phyloP scores from a whole-genome alignment of 2,888 invertebrate species.

The Zonitis immaculata region DNA sequence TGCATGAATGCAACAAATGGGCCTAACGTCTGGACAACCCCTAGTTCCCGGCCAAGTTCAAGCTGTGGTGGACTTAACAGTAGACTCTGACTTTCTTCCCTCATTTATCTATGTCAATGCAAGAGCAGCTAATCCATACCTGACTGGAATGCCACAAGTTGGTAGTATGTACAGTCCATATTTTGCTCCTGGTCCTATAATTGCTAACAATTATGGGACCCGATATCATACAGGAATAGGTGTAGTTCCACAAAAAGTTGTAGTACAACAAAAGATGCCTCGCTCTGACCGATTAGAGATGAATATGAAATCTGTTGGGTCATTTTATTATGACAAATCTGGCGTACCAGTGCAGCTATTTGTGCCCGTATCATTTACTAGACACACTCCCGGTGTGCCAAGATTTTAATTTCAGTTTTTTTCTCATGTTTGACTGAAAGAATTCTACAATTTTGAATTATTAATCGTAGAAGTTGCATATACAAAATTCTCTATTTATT shows the following conservation, averaged over 20 bases:
- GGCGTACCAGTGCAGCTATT: slow-evolving; percentile 95
- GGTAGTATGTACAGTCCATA: slow-evolving; percentile 88
- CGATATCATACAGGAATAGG: slow-evolving; percentile 76
- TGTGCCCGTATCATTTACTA: slow-evolving; percentile 99
- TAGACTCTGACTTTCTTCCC: slow-evolving; percentile 52
- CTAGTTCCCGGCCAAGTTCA: slow-evolving; percentile 91
- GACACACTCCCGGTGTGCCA: slow-evolving; percentile 99
- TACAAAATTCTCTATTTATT: too few species aligned
- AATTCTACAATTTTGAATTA: too few species aligned
- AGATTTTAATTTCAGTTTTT: slow-evolving; percentile 99
- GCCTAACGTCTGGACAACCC: slow-evolving; percentile 83
- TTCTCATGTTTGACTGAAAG: slow-evolving; percentile 85
- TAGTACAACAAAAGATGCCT: slow-evolving; percentile 87
- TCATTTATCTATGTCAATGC: slow-evolving; percentile 48
- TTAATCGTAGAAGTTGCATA: too few species aligned
- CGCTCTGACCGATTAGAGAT: slow-evolving; percentile 90
- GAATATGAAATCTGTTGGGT: slow-evolving; percentile 94
- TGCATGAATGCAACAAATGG: slow-evolving; percentile 96
- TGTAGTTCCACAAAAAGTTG: slow-evolving; percentile 79
- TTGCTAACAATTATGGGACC: slow-evolving; percentile 87
- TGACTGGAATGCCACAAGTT: slow-evolving; percentile 85
- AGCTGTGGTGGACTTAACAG: slow-evolving; percentile 62
- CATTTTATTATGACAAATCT: slow-evolving; percentile 95
- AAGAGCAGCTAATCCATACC: slow-evolving; percentile 73
- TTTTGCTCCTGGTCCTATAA: slow-evolving; percentile 82